Conservation (phyloP, 2,888 invertebrate genomes). For the Rhyacophila evoluta region DNA sequence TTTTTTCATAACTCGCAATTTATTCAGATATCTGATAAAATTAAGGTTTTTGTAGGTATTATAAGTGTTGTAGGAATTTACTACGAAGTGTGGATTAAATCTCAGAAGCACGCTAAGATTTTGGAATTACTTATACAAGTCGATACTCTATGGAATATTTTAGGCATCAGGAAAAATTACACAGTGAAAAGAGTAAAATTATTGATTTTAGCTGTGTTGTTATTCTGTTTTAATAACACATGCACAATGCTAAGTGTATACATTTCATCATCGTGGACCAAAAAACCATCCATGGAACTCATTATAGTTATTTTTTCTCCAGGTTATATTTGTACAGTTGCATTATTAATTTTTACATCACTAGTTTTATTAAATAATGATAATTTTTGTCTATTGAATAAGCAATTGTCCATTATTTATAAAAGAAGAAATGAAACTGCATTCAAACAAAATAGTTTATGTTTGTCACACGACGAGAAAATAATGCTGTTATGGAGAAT, state of each 20-base stretch:
- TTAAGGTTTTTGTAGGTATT: neutral
- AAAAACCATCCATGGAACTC: neutral
- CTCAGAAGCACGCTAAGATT: neutral
- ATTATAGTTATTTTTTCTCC: neutral
- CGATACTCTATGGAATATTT: neutral
- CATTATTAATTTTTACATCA: slow-evolving; percentile 17
- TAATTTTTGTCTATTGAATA: neutral
- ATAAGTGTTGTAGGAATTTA: neutral
- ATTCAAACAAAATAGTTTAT: neutral
- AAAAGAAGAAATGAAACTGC: neutral
- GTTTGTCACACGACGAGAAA: neutral
- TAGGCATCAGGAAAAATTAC: neutral
- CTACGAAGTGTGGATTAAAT: neutral
- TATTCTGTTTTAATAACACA: neutral
- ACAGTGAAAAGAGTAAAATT: neutral
- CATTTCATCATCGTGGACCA: neutral
- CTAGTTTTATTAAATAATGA: neutral
- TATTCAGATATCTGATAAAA: neutral
- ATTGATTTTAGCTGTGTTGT: neutral
- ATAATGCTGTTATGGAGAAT: slow-evolving; percentile 25
- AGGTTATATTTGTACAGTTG: neutral
- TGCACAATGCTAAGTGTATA: neutral
- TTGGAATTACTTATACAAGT: neutral
- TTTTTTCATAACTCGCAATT: neutral
- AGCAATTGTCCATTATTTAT: neutral